Percentiles rank a stretch among this genome's conserved stretches.
Evolutionary conservation across 2,113 vertebrate species (phyloP).

Genomic region (Serinus canaria): DNA sequence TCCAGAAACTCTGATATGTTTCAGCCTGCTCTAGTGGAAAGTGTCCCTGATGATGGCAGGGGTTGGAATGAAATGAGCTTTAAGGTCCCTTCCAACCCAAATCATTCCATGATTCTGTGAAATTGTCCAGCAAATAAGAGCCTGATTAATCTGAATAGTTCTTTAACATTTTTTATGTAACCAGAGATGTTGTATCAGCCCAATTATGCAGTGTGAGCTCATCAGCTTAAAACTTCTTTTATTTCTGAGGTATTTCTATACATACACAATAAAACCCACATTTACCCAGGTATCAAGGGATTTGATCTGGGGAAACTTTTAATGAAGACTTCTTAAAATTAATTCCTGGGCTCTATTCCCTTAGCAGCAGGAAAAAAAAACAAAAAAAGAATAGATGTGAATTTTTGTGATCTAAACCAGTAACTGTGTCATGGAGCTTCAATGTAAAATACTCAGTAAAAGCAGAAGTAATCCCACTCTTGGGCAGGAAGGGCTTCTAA

Average conservation of each 20-base stretch:
- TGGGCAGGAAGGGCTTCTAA: not conserved
- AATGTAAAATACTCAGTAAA: not conserved
- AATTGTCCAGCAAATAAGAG: not conserved
- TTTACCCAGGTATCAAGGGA: not conserved
- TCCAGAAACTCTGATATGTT: not conserved
- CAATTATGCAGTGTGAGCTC: not conserved
- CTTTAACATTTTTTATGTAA: not conserved
- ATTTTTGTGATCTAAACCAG: not conserved
- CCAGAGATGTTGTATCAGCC: not conserved
- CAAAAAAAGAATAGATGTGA: accelerated
- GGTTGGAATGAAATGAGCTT: not conserved
- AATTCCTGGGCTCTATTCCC: not conserved
- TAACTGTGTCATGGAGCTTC: not conserved
- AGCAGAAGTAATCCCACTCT: not conserved
- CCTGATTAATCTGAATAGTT: not conserved
- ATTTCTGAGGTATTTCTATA: not conserved
- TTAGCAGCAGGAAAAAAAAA: not conserved
- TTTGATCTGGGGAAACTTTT: not conserved
- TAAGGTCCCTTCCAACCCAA: not conserved
- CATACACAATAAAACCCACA: not conserved
- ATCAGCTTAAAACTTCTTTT: not conserved
- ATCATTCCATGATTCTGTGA: not conserved
- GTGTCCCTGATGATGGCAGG: not conserved
- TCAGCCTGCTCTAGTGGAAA: not conserved
- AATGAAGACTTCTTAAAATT: not conserved